phyloP scores from a whole-genome alignment of 2,888 invertebrate genomes.

The Nomada hirtipes region DNA sequence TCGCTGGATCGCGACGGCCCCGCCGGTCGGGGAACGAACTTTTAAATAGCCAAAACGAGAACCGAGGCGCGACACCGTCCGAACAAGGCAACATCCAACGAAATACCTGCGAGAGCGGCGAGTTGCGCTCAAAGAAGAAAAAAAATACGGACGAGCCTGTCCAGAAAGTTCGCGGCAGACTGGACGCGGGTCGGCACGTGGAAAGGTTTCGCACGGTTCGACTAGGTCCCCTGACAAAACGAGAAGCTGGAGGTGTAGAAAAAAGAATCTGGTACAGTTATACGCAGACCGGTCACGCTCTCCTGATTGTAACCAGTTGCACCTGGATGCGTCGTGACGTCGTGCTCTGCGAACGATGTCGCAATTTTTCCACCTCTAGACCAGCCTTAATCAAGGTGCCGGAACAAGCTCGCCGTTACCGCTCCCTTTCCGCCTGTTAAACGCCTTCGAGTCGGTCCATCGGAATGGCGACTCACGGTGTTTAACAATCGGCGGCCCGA shows the following conservation, averaged over 20 bases:
- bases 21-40: not conserved
- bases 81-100: not conserved
- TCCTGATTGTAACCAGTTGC: conserved; percentile 57
- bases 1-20: not conserved
- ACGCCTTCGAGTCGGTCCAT: not conserved
- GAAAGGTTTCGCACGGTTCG: not conserved
- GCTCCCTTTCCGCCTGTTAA: conserved; percentile 52
- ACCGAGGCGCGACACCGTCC: not conserved
- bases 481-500: not conserved
- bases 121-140: not conserved
- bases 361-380: conserved; percentile 37
- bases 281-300: conserved; percentile 63
- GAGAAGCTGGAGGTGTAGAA: not conserved
- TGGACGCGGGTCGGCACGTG: no score
- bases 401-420: conserved; percentile 36
- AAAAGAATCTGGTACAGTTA: conserved; percentile 60
- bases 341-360: conserved; percentile 31
- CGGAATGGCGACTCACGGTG: conserved; percentile 13
- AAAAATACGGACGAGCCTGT: not conserved
- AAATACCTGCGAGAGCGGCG: not conserved
- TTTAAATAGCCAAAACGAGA: not conserved
- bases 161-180: not conserved
- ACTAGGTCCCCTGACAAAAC: conserved; percentile 3
- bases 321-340: conserved; percentile 46
- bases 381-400: conserved; percentile 31